These are phyloP conservation scores for Hirtodrosophila trivittata DNA, from an alignment of 2,888 invertebrate species.

Conservation along the genomic window DNA sequence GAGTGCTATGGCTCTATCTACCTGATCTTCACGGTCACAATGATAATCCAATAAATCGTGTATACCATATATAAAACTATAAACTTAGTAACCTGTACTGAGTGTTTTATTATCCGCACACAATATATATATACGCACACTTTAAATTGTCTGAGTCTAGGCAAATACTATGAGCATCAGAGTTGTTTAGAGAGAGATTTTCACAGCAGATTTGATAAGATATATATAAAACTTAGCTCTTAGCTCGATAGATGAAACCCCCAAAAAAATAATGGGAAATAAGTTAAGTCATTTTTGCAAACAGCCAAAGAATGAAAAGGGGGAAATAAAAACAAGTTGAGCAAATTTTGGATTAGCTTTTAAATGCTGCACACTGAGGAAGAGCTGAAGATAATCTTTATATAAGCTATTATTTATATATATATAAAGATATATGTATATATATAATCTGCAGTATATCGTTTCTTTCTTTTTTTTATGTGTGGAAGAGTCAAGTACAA, in stretches of 20 bases:
- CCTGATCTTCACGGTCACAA: conserved; percentile 75
- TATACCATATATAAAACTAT: conserved; percentile 73
- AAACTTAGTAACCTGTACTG: conserved; percentile 58
- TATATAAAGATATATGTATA: conserved; percentile 8
- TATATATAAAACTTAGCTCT: conserved; percentile 20
- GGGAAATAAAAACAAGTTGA: background rate
- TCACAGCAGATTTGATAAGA: conserved; percentile 42
- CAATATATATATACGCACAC: conserved; percentile 50
- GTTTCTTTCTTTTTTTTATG: conserved; percentile 24
- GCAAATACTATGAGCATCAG: conserved; percentile 32
- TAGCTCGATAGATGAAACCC: conserved; percentile 33
- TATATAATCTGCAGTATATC: conserved; percentile 8
- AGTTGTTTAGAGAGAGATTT: conserved; percentile 29
- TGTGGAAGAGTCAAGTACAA: conserved; percentile 27
- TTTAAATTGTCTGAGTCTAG: conserved; percentile 45
- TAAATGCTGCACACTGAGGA: conserved; percentile 3
- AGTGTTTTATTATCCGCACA: conserved; percentile 70
- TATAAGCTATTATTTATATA: conserved; percentile 4
- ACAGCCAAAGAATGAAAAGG: conserved; percentile 27
- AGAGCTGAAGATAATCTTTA: conserved; percentile 1
- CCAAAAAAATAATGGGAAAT: conserved; percentile 15
- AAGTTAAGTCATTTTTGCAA: conserved; percentile 61
- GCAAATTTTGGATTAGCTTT: conserved; percentile 16
- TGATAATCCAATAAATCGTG: conserved; percentile 74
- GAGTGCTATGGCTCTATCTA: conserved; percentile 18